Percentiles rank a stretch among this genome's conserved stretches.
These are phyloP conservation scores for Macrobrachium nipponense DNA, from an alignment of 1,140 invertebrate genomes.

Conservation along the genomic window DNA sequence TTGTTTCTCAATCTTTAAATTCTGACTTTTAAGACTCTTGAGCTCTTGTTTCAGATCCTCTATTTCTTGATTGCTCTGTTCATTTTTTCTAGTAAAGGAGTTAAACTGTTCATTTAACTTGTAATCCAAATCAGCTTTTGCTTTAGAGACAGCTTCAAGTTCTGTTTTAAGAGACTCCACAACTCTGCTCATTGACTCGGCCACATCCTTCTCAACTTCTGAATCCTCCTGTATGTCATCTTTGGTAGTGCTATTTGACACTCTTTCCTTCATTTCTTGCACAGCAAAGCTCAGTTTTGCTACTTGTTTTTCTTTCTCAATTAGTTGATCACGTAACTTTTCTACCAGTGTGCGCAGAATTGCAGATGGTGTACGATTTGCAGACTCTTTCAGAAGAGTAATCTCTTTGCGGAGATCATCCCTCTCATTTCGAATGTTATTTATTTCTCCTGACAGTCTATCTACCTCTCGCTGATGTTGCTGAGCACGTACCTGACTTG, in stretches of 20 bases:
- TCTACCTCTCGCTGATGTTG: constrained; percentile 48
- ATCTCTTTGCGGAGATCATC: constrained; percentile 42
- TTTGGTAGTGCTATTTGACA: neutral
- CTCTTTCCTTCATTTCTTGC: constrained; percentile 54
- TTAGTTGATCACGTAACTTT: constrained; percentile 58
- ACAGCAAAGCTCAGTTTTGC: constrained; percentile 40
- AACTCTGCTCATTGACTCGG: constrained; percentile 8
- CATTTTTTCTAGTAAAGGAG: neutral
- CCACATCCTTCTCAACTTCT: neutral
- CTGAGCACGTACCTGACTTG: constrained; percentile 35
- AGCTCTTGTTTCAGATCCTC: constrained; percentile 39
- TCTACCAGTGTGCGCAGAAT: constrained; percentile 57
- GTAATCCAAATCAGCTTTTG: constrained; percentile 37
- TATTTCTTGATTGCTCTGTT: constrained; percentile 35
- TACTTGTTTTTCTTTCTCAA: constrained; percentile 61
- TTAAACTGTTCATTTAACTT: constrained; percentile 23
- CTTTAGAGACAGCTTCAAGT: constrained; percentile 19
- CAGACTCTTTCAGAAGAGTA: constrained; percentile 33
- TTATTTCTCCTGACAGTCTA: constrained; percentile 32
- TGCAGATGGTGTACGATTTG: constrained; percentile 47
- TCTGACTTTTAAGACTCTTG: constrained; percentile 43
- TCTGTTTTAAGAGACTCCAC: constrained; percentile 37
- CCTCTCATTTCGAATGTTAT: constrained; percentile 43
- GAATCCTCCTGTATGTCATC: constrained; percentile 16
- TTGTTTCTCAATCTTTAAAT: constrained; percentile 36